Percentiles rank a stretch among this genome's conserved stretches.
phyloP scores from a whole-genome alignment of 2,888 invertebrate species.

The Torymus aiolomorphi region DNA sequence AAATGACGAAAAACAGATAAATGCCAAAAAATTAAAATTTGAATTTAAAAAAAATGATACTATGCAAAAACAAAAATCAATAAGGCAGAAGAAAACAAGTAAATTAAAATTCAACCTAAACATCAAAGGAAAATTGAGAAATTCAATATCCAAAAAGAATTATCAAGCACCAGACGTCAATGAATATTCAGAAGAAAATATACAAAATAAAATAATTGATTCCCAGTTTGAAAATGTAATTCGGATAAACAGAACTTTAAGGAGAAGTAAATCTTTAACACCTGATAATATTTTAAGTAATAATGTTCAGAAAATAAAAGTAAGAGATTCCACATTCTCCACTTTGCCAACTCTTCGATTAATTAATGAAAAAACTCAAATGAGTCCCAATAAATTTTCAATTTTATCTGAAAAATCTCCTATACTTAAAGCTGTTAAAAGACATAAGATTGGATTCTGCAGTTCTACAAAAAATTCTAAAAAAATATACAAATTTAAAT shows the following conservation, averaged over 20 bases:
- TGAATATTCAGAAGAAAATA: not conserved
- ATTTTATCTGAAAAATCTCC: not conserved
- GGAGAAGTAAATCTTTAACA: slow-evolving; percentile 6
- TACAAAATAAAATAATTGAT: too few relatives aligned
- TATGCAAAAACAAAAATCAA: not conserved
- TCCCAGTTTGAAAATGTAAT: too few relatives aligned
- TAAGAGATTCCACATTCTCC: not conserved
- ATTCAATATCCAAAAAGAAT: not conserved
- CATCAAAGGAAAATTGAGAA: not conserved
- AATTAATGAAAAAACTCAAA: slow-evolving; percentile 2
- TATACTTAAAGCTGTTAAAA: not conserved
- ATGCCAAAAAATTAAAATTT: slow-evolving; percentile 12
- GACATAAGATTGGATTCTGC: slow-evolving; percentile 31
- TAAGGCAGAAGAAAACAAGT: not conserved
- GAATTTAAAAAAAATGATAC: not conserved
- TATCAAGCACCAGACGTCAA: not conserved
- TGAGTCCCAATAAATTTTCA: slow-evolving; percentile 3
- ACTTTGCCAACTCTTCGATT: slow-evolving; percentile 16
- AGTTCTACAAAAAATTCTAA: slow-evolving; percentile 38
- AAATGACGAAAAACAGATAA: not conserved
- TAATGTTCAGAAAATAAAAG: not conserved
- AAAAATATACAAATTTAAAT: slow-evolving; percentile 63
- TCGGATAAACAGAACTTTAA: slow-evolving; percentile 3
- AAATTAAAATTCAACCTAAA: not conserved
- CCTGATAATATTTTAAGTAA: not conserved